Base-by-base conservation (phyloP, 2,888 invertebrate species). In the Caenorhabditis wallacei region DNA sequence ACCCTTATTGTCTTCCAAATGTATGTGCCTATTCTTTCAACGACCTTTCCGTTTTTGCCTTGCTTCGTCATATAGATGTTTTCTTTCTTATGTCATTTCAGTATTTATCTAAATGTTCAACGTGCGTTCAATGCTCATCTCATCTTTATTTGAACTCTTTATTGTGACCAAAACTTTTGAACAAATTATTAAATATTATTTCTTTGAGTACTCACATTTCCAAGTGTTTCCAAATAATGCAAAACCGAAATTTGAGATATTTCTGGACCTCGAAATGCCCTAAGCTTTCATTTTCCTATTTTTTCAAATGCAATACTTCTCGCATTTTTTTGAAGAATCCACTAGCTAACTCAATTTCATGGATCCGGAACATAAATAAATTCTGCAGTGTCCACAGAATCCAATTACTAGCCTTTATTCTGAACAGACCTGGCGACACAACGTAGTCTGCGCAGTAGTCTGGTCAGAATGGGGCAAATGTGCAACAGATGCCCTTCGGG, bases 401-500 rank as follows among this genome's bases (percentile, higher is more conserved):
- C 63, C 54, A 69, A 78, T 78, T 78, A 63, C 69, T 20, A 61
- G 46, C 37, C 59, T 54, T 26, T 26, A n/a, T n/a, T n/a, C n/a
- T 64, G 43, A 54, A 54, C 40, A 35, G 37, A 37, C 30, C 64
- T n/a, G 18, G 3, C 3, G 40, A 40, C 26, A 10, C 24, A 24
- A 24, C 20, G n/a, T 16, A 10, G 46, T n/a, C 66, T 53, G 59
- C 43, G 43, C 69, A 59, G 61, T 56, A 37, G 59, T 35, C 56
- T 56, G 56, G 61, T 18, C 24, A 40, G 61, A 78, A 51, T 18
- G 59, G n/a, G 51, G 68, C 78, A 69, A 69, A 59, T 69, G 78
- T 78, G 78, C 69, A 78, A 78, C 78, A 69, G 78, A 78, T 78
- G 78, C 69, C 54, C 61, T n/a, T 30, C 24, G 40, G 63, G 57